Evolutionary conservation across 2,888 invertebrate species (phyloP).

Genomic region (Corbicula japonica): DNA sequence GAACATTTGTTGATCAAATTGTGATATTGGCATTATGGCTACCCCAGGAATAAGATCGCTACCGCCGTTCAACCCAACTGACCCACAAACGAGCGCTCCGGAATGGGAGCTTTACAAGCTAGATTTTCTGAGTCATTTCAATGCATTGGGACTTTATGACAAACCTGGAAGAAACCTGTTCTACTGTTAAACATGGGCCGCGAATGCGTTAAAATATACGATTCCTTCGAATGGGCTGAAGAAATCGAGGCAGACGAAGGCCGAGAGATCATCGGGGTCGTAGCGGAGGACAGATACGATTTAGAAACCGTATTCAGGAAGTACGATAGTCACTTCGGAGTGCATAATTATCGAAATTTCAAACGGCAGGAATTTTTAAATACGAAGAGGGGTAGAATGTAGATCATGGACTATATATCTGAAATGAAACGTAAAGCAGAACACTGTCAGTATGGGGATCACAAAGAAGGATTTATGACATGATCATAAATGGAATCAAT

Average conservation of each 20-base stretch:
- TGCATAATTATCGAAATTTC: conserved; percentile 56
- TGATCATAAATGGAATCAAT: conserved; percentile 57
- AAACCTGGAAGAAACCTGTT: conserved; percentile 51
- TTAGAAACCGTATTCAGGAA: conserved; percentile 48
- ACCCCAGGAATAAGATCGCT: conserved; percentile 24
- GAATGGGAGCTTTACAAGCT: conserved; percentile 57
- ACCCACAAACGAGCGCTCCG: conserved; percentile 43
- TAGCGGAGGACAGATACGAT: conserved; percentile 46
- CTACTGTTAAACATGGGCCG: conserved; percentile 52
- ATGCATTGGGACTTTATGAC: conserved; percentile 46
- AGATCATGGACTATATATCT: conserved; percentile 52
- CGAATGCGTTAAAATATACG: conserved; percentile 52
- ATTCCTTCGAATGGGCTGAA: conserved; percentile 49
- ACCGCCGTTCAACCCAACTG: conserved; percentile 38
- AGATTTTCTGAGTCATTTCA: conserved; percentile 52
- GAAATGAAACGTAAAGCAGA: conserved; percentile 54
- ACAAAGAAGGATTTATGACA: conserved; percentile 56
- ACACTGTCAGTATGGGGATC: conserved; percentile 60
- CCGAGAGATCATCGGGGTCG: conserved; percentile 5
- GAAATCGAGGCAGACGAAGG: conserved; percentile 34
- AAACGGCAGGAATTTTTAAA: conserved; percentile 58
- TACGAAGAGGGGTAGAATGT: conserved; percentile 41
- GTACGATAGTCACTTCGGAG: conserved; percentile 61
- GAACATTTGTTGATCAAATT: no score
- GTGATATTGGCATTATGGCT: no score